These are phyloP conservation scores for Pogonophryne albipinna DNA, from an alignment of 2,797 vertebrate genomes.

Conservation along the genomic window DNA sequence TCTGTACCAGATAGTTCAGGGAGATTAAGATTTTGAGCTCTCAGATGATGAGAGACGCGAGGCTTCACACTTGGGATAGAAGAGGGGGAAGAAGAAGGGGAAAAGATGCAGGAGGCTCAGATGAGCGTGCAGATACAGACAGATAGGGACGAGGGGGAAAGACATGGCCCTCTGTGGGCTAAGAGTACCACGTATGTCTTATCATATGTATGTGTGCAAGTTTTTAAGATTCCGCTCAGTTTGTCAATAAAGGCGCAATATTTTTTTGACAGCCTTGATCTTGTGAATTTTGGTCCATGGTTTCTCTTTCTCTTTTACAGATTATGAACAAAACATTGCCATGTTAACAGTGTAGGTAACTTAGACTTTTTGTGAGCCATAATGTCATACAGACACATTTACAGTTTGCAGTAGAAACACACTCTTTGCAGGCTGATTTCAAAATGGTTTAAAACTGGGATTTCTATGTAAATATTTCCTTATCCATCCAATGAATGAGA, in stretches of 20 bases:
- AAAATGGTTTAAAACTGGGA: neutral
- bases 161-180: too few relatives aligned
- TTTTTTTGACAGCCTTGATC: neutral
- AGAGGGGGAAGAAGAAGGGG: too few relatives aligned
- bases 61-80: too few relatives aligned
- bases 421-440: neutral
- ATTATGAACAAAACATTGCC: conserved; percentile 32
- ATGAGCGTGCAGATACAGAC: too few relatives aligned
- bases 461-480: neutral
- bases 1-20: too few relatives aligned
- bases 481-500: neutral
- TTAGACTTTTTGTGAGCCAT: conserved; percentile 4
- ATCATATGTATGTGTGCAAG: too few relatives aligned
- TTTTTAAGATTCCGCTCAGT: neutral
- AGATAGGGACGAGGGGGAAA: too few relatives aligned
- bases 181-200: too few relatives aligned
- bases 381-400: neutral
- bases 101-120: too few relatives aligned
- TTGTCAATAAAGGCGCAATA: neutral
- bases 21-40: too few relatives aligned
- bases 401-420: too few relatives aligned
- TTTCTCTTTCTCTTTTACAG: conserved; percentile 5
- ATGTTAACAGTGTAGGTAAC: conserved; percentile 31
- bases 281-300: neutral
- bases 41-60: too few relatives aligned